phyloP scores from a whole-genome alignment of 1,140 invertebrate species.

The Aphelinus certus region DNA sequence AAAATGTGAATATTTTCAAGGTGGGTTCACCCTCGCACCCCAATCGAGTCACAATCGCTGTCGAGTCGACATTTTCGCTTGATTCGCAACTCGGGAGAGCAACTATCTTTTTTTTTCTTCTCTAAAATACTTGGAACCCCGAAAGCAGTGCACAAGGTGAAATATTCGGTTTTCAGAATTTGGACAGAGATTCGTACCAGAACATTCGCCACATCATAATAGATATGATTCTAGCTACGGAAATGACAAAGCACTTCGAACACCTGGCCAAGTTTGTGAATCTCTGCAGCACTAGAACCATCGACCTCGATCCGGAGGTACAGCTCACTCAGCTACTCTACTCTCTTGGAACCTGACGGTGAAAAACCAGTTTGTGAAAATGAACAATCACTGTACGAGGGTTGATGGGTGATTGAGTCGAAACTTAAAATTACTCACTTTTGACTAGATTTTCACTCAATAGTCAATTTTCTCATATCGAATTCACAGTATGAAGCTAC shows the following conservation, averaged over 20 bases:
- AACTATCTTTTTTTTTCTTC: slow-evolving; percentile 1
- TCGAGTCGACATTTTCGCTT: not conserved
- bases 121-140: not conserved
- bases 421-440: too few relatives aligned
- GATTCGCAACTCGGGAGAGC: too few relatives aligned
- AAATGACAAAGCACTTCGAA: slow-evolving; percentile 96
- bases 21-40: slow-evolving; percentile 46
- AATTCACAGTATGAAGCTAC: too few relatives aligned
- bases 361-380: too few relatives aligned
- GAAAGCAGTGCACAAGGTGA: not conserved
- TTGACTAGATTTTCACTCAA: too few relatives aligned
- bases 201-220: slow-evolving; percentile 82
- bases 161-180: slow-evolving; percentile 63
- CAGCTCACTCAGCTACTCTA: too few relatives aligned
- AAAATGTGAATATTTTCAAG: slow-evolving; percentile 90
- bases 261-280: slow-evolving; percentile 93
- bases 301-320: not conserved
- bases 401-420: too few relatives aligned
- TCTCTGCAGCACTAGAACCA: slow-evolving; percentile 70
- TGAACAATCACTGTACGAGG: too few relatives aligned
- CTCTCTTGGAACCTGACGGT: too few relatives aligned
- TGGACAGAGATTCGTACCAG: slow-evolving; percentile 86
- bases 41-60: not conserved
- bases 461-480: too few relatives aligned
- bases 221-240: slow-evolving; percentile 94